Base-by-base conservation (phyloP, 2,888 invertebrate genomes). In the Drosophila silvestris region DNA sequence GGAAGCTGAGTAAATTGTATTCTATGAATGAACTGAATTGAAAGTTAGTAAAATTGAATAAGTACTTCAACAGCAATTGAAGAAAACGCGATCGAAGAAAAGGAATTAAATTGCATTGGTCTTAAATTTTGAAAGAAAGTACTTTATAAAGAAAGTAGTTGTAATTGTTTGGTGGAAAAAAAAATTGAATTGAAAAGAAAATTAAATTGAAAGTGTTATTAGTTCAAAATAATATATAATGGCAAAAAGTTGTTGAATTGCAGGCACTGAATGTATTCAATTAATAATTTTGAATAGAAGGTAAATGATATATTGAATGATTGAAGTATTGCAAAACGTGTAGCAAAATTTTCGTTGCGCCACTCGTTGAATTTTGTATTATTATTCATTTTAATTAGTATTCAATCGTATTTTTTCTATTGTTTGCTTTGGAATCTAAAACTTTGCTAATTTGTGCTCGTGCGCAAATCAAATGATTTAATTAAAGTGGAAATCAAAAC, bases 381-480 rank as follows among this genome's bases (percentile, higher is more conserved):
- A 22, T 80, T 47, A 59, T 50, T 35, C 19, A 57, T 70, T 57
- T 47, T 47, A 60, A 60, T 72, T 66, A 54, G 47, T 62, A 59
- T 26, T 26, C 33, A 64, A 63, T 10, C 26, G 35, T 37, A 50
- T 53, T 58, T 74, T 28, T 26, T 56, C 35, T 28, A 3, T 28
- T 22, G n/a, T 19, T 19, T 64, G 44, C 9, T 39, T 70, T 59
- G 63, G 56, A 44, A 41, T 56, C 35, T 19, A 33, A 62, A 51
- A 33, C 32, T 56, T 30, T 76, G 62, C 57, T 66, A 74, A 82
- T 82, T 83, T 65, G 50, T 51, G 32, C 52, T 82, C 67, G 79
- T 82, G 83, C 50, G 52, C 74, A 67, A 67, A 74, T 74, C 60
- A 51, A 79, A 52, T 67, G 70, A 81, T 81, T 81, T 70, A 53